Evolutionary conservation across 2,797 vertebrate species (phyloP).

Genomic region (Lagodon rhomboides): DNA sequence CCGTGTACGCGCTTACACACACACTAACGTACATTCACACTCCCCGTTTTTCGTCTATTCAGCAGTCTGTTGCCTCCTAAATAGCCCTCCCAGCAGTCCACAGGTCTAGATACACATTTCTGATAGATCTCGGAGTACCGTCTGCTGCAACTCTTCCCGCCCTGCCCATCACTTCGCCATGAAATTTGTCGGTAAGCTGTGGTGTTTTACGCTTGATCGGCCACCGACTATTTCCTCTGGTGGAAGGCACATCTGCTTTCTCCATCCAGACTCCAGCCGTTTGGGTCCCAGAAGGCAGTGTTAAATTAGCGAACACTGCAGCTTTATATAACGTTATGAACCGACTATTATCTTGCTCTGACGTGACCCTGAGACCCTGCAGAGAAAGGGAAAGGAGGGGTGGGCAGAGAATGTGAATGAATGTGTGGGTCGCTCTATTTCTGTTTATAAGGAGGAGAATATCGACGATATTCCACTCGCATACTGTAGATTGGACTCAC

Average conservation of each 20-base stretch:
- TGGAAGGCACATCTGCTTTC: constrained; percentile 82
- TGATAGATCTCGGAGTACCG: constrained; percentile 43
- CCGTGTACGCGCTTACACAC: not conserved
- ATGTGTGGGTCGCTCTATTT: constrained; percentile 27
- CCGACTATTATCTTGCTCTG: constrained; percentile 69
- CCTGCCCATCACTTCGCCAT: constrained; percentile 53
- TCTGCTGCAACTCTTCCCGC: constrained; percentile 18
- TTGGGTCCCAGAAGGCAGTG: constrained; percentile 71
- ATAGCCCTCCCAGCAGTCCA: constrained; percentile 49
- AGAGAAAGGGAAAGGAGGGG: constrained; percentile 11
- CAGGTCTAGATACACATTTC: constrained; percentile 44
- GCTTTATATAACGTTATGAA: constrained; percentile 68
- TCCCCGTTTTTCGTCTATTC: constrained; percentile 24
- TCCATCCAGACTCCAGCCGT: constrained; percentile 66
- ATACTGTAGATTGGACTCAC: constrained; percentile 55
- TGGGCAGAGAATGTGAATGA: constrained; percentile 29
- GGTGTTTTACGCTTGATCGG: constrained; percentile 66
- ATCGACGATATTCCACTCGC: constrained; percentile 46
- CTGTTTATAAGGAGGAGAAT: constrained; percentile 47
- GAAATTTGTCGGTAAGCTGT: constrained; percentile 51
- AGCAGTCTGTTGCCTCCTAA: constrained; percentile 49
- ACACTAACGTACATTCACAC: constrained; percentile 29
- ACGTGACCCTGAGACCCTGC: constrained; percentile 58
- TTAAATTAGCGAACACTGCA: constrained; percentile 75
- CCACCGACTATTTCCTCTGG: constrained; percentile 73